Evolutionary conservation across 2,797 vertebrate genomes (phyloP), one percentile per base, ranked within the genome.

Genomic region (Molossus molossus): DNA sequence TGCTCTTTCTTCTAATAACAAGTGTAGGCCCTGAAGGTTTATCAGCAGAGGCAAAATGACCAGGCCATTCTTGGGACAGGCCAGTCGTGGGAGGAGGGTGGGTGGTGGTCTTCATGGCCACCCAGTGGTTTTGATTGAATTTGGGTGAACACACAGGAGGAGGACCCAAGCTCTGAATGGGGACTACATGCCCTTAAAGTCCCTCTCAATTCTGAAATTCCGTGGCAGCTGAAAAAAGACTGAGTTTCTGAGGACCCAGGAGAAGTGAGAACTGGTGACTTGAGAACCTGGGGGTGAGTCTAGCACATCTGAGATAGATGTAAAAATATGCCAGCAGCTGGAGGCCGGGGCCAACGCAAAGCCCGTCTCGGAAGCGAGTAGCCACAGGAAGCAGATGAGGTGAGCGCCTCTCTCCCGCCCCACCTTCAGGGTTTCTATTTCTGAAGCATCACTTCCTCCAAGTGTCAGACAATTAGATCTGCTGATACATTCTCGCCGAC

Each of bases 391-490:
- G 50, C 50, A 21, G 55, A 79, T 0, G 45, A 87, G 57, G 62
- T 94, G 94, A 95, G 90, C 11, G 18, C n/a, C 64, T 48, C 53
- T 37, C 67, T 83, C 75, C 45, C 58, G 29, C 17, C 57, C 67
- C 15, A 15, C 83, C 82, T 67, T 53, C 53, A 12, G 17, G 29
- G 69, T 29, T 95, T 80, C 86, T 96, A 94, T 94, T 97, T 97
- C 94, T 95, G 81, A 73, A 94, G 50, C 80, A 60, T 90, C 88
- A 89, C 86, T 96, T 97, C 90, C 86, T 95, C 3, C 2, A 88
- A 73, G 97, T 87, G 96, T 91, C 96, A 97, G 96, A 95, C 95
- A 89, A 95, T 97, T 90, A 84, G 90, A 89, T 87, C 82, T 76
- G 85, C 72, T 94, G 92, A 92, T 94, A 55, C 29, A 37, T 82